Evolutionary conservation across 2,888 invertebrate genomes (phyloP).

Genomic region (Nipponacmea schrenckii): DNA sequence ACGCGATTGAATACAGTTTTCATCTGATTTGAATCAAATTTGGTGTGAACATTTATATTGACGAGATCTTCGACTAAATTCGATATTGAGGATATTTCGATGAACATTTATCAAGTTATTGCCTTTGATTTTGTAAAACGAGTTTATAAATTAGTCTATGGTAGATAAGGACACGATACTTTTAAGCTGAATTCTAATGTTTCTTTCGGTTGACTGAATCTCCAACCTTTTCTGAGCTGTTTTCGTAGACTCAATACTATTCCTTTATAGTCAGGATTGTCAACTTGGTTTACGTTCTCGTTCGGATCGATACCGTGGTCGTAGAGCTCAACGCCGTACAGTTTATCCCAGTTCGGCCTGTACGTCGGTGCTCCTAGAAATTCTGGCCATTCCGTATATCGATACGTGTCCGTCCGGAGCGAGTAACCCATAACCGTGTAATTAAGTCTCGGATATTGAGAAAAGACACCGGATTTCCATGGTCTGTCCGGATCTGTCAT

Average conservation of each 20-base stretch:
- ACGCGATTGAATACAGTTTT: too few relatives aligned
- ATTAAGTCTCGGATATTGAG: constrained; percentile 22
- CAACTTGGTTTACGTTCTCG: constrained; percentile 36
- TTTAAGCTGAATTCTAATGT: neutral
- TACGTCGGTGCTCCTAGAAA: constrained; percentile 29
- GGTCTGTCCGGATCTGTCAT: constrained; percentile 14
- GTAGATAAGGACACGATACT: neutral
- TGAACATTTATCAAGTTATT: too few relatives aligned
- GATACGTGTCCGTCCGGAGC: constrained; percentile 36
- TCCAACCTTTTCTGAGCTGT: constrained; percentile 46
- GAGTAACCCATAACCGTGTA: constrained; percentile 40
- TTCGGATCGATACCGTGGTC: constrained; percentile 36
- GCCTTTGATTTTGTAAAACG: too few relatives aligned
- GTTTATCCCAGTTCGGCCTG: constrained; percentile 30
- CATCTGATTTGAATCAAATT: too few relatives aligned
- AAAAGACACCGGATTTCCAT: constrained; percentile 25
- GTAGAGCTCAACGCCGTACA: constrained; percentile 35
- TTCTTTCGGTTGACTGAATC: constrained; percentile 13
- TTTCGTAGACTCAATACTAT: constrained; percentile 29
- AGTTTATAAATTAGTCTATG: too few relatives aligned
- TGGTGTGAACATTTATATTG: too few relatives aligned
- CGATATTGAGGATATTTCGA: too few relatives aligned
- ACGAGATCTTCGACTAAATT: too few relatives aligned
- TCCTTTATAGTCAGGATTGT: constrained; percentile 52
- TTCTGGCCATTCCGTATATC: constrained; percentile 47